phyloP scores from a whole-genome alignment of 2,797 vertebrate genomes.

The Rhinichthys osculus region DNA sequence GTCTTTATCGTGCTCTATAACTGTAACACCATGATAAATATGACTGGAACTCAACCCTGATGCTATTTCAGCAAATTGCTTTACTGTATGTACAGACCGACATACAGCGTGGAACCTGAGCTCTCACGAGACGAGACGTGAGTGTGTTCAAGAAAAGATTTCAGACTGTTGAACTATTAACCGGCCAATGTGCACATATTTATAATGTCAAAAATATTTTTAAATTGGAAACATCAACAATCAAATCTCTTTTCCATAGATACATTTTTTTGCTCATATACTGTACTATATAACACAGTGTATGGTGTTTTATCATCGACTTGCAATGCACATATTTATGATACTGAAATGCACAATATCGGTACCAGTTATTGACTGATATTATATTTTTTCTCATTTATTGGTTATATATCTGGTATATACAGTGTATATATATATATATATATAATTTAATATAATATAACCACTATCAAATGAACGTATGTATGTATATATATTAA shows the following conservation, averaged over 20 bases:
- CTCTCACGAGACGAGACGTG: constrained; percentile 31
- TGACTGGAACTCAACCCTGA: constrained; percentile 36
- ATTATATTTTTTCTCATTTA: neutral
- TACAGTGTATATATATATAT: too few relatives aligned
- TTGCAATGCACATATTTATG: neutral
- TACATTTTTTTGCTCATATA: neutral
- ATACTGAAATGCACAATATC: neutral
- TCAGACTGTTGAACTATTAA: constrained; percentile 46
- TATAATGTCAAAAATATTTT: constrained; percentile 9
- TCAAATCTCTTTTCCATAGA: neutral
- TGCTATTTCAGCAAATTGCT: constrained; percentile 46
- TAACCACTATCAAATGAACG: too few relatives aligned
- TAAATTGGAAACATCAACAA: neutral
- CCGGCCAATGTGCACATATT: constrained; percentile 14
- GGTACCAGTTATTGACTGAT: neutral
- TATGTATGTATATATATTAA: too few relatives aligned
- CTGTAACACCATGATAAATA: constrained; percentile 49
- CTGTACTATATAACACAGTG: neutral
- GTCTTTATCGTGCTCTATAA: constrained; percentile 43
- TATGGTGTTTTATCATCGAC: neutral
- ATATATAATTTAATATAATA: too few relatives aligned
- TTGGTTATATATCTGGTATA: neutral
- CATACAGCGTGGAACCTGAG: constrained; percentile 29
- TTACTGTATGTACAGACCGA: constrained; percentile 34
- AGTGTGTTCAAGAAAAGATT: constrained; percentile 46